Conservation (phyloP, 2,797 vertebrate species). For the Capromys pilorides region DNA sequence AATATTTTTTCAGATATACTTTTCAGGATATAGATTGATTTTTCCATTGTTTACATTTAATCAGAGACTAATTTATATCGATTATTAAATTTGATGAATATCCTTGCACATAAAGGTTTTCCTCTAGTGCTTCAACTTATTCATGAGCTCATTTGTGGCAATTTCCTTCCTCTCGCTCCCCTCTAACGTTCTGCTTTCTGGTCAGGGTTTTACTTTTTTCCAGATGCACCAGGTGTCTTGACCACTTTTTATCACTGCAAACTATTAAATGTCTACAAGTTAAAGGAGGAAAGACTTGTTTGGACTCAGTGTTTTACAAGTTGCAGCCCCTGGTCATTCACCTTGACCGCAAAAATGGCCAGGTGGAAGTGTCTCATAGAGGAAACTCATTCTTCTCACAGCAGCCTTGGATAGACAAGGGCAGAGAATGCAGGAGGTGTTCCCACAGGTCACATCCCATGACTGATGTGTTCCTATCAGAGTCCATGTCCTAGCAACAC, state of each 20-base stretch:
- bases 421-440: not conserved
- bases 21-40: not conserved
- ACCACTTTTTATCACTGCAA: not conserved
- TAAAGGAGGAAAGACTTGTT: not conserved
- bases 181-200: not conserved
- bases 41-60: not conserved
- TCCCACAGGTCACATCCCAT: not conserved
- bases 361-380: not conserved
- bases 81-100: not conserved
- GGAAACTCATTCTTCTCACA: not conserved
- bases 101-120: not conserved
- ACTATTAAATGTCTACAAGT: not conserved
- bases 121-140: not conserved
- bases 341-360: not conserved
- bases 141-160: not conserved
- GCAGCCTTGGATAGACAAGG: not conserved
- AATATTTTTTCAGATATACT: not conserved
- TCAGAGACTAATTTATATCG: not conserved
- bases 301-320: not conserved
- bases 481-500: not conserved
- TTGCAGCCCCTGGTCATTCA: not conserved
- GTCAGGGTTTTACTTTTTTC: not conserved
- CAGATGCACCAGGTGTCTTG: not conserved
- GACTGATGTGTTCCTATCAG: not conserved
- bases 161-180: not conserved